These are phyloP conservation scores for Xiphorhynchus elegans DNA, from an alignment of 2,113 vertebrate species.

Conservation along the genomic window DNA sequence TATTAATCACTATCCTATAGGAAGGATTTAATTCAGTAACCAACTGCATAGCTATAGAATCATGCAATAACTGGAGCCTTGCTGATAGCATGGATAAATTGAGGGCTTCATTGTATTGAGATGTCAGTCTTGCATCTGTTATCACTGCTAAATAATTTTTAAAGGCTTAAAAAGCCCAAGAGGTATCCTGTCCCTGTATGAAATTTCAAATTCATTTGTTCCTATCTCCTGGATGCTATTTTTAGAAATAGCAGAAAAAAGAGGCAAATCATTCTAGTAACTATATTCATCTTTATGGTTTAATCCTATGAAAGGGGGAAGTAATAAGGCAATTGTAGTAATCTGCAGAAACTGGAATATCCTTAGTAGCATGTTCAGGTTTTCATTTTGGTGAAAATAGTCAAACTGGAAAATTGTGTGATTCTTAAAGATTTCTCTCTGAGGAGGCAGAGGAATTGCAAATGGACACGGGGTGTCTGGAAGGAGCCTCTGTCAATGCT, in stretches of 20 bases:
- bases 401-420: not conserved
- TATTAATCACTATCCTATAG: constrained; percentile 14
- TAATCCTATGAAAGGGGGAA: not conserved
- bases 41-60: not conserved
- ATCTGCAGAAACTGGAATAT: not conserved
- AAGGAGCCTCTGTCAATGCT: not conserved
- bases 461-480: not conserved
- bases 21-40: constrained; percentile 36
- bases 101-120: not conserved
- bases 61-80: not conserved
- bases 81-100: not conserved
- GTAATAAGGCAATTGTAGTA: not conserved
- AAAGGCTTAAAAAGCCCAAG: constrained; percentile 31
- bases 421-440: not conserved
- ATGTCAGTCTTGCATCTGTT: constrained; percentile 27
- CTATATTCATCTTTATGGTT: not conserved
- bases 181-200: not conserved
- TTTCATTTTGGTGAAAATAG: not conserved
- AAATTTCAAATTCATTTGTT: constrained; percentile 2
- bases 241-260: constrained; percentile 5
- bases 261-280: not conserved
- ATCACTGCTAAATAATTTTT: constrained; percentile 7
- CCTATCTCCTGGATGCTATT: not conserved
- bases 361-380: not conserved
- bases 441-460: not conserved